These are phyloP conservation scores for Zeuzera pyrina DNA, from an alignment of 2,888 invertebrate genomes.

Conservation along the genomic window DNA sequence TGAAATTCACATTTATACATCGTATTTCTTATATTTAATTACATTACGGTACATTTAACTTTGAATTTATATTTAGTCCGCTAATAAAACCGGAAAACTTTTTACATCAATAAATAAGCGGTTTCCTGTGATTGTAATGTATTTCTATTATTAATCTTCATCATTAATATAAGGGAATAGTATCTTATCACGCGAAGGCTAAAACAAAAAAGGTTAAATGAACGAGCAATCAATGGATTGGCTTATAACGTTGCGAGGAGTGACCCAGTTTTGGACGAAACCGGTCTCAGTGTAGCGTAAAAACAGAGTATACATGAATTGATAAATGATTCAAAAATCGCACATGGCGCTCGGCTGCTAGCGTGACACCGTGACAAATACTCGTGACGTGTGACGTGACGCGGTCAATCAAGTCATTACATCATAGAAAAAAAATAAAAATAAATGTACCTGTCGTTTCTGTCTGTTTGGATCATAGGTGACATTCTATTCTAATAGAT, in stretches of 20 bases:
- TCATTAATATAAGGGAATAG: conserved; percentile 24
- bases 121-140: conserved; percentile 10
- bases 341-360: conserved; percentile 12
- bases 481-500: too few species aligned
- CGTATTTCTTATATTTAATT: too few species aligned
- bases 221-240: conserved; percentile 2
- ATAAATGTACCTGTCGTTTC: too few species aligned
- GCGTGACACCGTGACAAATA: neutral
- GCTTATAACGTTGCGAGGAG: conserved; percentile 24
- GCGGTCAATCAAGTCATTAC: neutral
- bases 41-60: too few species aligned
- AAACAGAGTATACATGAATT: conserved; percentile 32
- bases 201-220: conserved; percentile 15
- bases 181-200: conserved; percentile 24
- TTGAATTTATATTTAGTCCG: too few species aligned
- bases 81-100: too few species aligned
- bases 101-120: too few species aligned
- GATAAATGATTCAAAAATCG: conserved; percentile 42
- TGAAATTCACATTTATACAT: too few species aligned
- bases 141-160: conserved; percentile 19
- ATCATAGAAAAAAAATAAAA: too few species aligned
- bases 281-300: conserved; percentile 29
- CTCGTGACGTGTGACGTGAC: neutral
- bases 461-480: too few species aligned
- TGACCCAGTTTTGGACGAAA: conserved; percentile 28